Percentiles rank a stretch among this genome's conserved stretches.
Evolutionary conservation across 2,113 vertebrate species (phyloP).

Genomic region (Epinephelus lanceolatus): DNA sequence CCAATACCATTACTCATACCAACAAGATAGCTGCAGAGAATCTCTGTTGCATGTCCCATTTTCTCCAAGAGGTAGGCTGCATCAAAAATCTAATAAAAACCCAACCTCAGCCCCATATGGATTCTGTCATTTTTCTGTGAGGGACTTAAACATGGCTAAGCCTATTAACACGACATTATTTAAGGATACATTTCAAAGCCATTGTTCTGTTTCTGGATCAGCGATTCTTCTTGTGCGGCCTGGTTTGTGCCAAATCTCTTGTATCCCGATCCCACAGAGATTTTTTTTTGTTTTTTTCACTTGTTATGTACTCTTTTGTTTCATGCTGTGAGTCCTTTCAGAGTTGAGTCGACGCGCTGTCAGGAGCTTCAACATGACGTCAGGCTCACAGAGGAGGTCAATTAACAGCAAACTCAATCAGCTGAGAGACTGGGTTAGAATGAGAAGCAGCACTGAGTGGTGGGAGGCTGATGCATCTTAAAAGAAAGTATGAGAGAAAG

Average conservation of each 20-base stretch:
- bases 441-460: slow-evolving; percentile 19
- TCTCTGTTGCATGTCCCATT: background rate
- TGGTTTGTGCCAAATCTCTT: slow-evolving; percentile 11
- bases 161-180: slow-evolving; percentile 48
- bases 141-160: slow-evolving; percentile 34
- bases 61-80: background rate
- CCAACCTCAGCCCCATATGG: slow-evolving; percentile 5
- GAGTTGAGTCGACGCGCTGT: slow-evolving; percentile 28
- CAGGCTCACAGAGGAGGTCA: slow-evolving; percentile 46
- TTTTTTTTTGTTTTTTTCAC: slow-evolving; percentile 12
- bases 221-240: slow-evolving; percentile 22
- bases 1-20: background rate
- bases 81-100: slow-evolving; percentile 5
- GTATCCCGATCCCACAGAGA: slow-evolving; percentile 38
- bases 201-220: slow-evolving; percentile 42
- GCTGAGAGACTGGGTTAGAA: slow-evolving; percentile 21
- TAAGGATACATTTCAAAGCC: slow-evolving; percentile 23
- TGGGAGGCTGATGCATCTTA: slow-evolving; percentile 16
- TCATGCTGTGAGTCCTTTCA: slow-evolving; percentile 50
- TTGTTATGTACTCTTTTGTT: slow-evolving; percentile 38
- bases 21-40: background rate
- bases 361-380: slow-evolving; percentile 44
- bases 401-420: slow-evolving; percentile 65
- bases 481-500: background rate
- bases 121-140: slow-evolving; percentile 8